Evolutionary conservation across 2,888 invertebrate genomes (phyloP).

Genomic region (Megastigmus dorsalis): DNA sequence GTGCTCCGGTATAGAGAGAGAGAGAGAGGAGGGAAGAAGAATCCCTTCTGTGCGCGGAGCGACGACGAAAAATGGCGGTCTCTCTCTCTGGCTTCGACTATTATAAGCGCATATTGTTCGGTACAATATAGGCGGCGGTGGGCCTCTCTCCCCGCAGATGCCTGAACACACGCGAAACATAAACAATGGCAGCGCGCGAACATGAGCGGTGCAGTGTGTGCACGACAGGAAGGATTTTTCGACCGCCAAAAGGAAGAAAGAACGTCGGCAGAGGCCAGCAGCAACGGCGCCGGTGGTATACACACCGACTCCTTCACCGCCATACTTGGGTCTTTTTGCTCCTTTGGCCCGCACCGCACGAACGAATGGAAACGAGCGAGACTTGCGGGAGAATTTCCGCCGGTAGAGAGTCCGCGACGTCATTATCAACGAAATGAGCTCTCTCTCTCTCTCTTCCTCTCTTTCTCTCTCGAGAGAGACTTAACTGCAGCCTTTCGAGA

Average conservation of each 20-base stretch:
- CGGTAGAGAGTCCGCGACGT: constrained; percentile 27
- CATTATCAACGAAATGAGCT: constrained; percentile 37
- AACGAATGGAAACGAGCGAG: not conserved
- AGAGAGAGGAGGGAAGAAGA: too few species aligned
- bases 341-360: not conserved
- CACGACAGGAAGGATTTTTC: constrained; percentile 47
- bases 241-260: constrained; percentile 13
- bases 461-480: not conserved
- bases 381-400: constrained; percentile 43
- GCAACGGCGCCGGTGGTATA: too few species aligned
- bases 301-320: not conserved
- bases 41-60: not conserved
- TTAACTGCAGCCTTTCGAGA: not conserved
- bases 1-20: too few species aligned
- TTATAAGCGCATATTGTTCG: constrained; percentile 26
- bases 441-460: not conserved
- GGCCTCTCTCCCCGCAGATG: not conserved
- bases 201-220: not conserved
- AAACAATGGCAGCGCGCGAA: constrained; percentile 18
- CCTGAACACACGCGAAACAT: constrained; percentile 40
- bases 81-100: too few species aligned
- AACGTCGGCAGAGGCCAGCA: not conserved
- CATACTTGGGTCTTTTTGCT: not conserved
- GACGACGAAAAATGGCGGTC: not conserved
- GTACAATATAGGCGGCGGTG: too few species aligned